These are phyloP conservation scores for Metacarcinus magister DNA, from an alignment of 2,888 invertebrate species.

Conservation along the genomic window DNA sequence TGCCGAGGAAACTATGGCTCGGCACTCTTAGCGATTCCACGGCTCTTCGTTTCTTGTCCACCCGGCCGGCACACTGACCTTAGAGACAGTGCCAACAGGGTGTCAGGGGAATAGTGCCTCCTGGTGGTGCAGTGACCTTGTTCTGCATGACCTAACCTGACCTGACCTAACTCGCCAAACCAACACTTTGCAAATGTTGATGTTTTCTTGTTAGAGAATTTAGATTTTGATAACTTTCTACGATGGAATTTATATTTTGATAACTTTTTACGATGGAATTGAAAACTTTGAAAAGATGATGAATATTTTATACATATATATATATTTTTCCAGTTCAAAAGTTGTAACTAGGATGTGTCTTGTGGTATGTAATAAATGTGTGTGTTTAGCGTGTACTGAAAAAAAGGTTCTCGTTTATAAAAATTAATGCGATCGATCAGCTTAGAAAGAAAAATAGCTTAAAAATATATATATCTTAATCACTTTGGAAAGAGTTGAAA, in stretches of 20 bases:
- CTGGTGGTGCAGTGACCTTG: not conserved
- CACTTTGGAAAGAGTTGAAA: not conserved
- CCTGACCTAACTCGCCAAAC: too few species aligned
- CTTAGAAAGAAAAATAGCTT: not conserved
- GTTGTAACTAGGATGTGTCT: not conserved
- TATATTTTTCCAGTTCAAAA: not conserved
- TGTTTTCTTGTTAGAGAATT: not conserved
- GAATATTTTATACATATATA: not conserved
- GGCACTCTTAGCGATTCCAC: not conserved
- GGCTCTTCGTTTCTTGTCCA: not conserved
- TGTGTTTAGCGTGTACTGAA: too few species aligned
- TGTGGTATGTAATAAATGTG: not conserved
- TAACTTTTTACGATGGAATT: not conserved
- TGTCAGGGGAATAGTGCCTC: not conserved
- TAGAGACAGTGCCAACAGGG: not conserved
- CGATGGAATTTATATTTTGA: not conserved
- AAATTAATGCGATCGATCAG: not conserved
- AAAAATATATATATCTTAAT: too few species aligned
- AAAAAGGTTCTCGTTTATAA: not conserved
- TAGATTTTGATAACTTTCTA: not conserved
- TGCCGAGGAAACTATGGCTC: not conserved
- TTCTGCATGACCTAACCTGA: not conserved
- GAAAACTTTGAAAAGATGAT: not conserved
- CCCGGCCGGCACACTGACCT: not conserved
- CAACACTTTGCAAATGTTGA: not conserved